Conservation (phyloP, 2,888 invertebrate genomes). For the Leucophenga montana region DNA sequence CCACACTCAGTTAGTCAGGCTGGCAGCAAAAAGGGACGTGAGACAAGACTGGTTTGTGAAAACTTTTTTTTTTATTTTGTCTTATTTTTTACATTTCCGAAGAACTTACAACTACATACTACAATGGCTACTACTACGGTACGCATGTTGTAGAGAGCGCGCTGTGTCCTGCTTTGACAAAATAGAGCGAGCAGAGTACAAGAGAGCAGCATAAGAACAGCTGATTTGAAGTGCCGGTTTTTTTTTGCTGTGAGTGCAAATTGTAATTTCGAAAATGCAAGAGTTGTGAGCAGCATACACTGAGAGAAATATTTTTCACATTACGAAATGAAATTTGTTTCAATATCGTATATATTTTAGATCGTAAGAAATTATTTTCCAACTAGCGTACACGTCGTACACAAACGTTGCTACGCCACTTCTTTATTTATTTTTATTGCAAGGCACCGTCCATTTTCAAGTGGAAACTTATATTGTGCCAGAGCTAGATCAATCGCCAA, state of each 20-base stretch:
- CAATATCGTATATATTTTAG: background rate
- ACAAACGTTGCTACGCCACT: no score
- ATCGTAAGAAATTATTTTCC: no score
- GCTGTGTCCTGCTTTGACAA: background rate
- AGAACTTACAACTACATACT: no score
- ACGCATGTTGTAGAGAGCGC: background rate
- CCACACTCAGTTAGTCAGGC: background rate
- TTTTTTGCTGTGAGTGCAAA: no score
- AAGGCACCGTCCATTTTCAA: no score
- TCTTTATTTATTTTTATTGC: no score
- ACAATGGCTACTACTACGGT: background rate
- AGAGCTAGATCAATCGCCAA: no score
- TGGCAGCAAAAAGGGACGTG: background rate
- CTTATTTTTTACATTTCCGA: background rate
- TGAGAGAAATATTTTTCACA: background rate
- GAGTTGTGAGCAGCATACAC: background rate
- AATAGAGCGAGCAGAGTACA: background rate
- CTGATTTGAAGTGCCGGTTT: background rate
- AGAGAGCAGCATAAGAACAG: conserved; percentile 2
- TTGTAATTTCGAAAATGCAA: no score
- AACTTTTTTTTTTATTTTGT: background rate
- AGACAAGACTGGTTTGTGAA: conserved; percentile 41
- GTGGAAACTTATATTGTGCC: no score
- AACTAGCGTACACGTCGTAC: no score
- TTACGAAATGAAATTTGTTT: background rate